Evolutionary conservation across 1,140 invertebrate genomes (phyloP), one percentile per base, ranked within the genome.

Genomic region (Calephelis nemesis): DNA sequence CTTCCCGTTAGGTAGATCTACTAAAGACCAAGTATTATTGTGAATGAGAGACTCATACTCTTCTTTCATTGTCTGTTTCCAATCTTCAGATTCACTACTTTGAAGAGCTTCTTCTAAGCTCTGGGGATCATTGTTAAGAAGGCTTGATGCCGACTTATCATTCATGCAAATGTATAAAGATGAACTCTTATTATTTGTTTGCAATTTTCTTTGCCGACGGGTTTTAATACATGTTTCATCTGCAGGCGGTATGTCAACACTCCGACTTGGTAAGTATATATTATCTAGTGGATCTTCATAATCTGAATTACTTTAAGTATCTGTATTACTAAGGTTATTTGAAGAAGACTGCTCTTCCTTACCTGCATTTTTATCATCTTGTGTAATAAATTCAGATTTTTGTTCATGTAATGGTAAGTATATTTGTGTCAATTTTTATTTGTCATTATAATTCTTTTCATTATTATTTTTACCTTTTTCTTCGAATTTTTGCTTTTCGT

Each of bases 61-160:
- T 30, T 74, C 73, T 65, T 77, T 67, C 68, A 74, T 77, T 47
- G 70, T 70, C 10, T 60, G n/a, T 68, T 66, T 68, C 58, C 64
- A 65, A 5, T 65, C 0, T 10, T 15, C 12, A 10, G 63, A 10
- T 9, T 68, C 39, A 11, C 7, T 5, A 6, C 67, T n/a, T n/a
- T 42, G 63, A 11, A 69, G 42, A 42, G 67, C 68, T 65, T 69
- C 68, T 49, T 65, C 49, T 39, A 65, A 40, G 11, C 47, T 50
- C 13, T 58, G 13, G 42, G 64, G 39, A 54, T 65, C 49, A 58
- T 58, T 9, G 10, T 58, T 58, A 58, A 39, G 54, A 58, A 58
- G 15, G 30, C 30, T 58, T 58, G 54, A 19, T 58, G 54, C 39
- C 11, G 54, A 58, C 54, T 58, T 19, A 58, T 19, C 19, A 39